These are phyloP conservation scores for Silurus lanzhouensis DNA, from an alignment of 2,797 vertebrate species.

Conservation along the genomic window DNA sequence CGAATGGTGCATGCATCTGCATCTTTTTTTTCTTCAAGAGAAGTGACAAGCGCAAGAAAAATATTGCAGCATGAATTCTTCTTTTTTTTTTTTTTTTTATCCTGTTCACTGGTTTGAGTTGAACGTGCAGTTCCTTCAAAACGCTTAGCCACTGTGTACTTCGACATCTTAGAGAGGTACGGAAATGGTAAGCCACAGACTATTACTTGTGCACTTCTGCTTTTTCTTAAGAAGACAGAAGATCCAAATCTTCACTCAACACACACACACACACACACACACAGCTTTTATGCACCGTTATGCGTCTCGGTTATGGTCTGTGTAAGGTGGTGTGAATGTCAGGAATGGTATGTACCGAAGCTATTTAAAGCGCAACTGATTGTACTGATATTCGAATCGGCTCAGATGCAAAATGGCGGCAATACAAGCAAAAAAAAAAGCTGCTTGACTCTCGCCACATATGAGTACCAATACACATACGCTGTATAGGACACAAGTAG, in stretches of 20 bases:
- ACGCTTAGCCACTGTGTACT: constrained; percentile 10
- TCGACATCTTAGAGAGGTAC: constrained; percentile 27
- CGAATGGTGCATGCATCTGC: too few species aligned
- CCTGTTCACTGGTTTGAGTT: constrained; percentile 20
- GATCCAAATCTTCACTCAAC: background rate
- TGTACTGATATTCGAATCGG: background rate
- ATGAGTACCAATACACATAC: background rate
- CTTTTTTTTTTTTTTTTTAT: background rate
- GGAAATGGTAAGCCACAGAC: constrained; percentile 55
- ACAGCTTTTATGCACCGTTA: background rate
- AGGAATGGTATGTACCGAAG: constrained; percentile 34
- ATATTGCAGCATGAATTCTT: too few species aligned
- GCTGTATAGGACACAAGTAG: too few species aligned
- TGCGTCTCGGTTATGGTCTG: background rate
- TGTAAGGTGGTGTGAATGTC: constrained; percentile 1
- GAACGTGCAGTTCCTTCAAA: constrained; percentile 41
- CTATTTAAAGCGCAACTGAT: constrained; percentile 21
- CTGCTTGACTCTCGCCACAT: background rate
- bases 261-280: background rate
- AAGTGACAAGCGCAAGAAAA: too few species aligned
- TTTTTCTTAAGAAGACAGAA: constrained; percentile 42
- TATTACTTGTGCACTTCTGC: constrained; percentile 14
- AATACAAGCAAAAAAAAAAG: background rate
- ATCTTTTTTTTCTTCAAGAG: too few species aligned
- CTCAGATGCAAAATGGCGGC: background rate